These are phyloP conservation scores for Pharmacophagus antenor DNA, from an alignment of 2,888 invertebrate genomes.

Conservation along the genomic window DNA sequence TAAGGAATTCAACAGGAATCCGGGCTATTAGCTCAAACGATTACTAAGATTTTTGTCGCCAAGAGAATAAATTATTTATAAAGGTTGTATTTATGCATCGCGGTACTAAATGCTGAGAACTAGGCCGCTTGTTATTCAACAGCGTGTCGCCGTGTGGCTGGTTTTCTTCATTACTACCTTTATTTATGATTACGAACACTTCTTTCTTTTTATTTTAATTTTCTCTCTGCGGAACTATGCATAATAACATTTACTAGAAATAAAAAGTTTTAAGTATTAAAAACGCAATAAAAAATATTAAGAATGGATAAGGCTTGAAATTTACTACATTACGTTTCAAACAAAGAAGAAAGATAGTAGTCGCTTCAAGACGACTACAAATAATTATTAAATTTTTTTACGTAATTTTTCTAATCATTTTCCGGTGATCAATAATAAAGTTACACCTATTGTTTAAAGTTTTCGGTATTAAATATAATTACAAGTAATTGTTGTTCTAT, in stretches of 20 bases:
- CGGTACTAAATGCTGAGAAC: conserved; percentile 60
- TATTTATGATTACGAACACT: conserved; percentile 6
- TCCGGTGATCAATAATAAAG: too few relatives aligned
- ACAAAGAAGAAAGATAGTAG: background rate
- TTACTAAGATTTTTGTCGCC: background rate
- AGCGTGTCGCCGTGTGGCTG: conserved; percentile 63
- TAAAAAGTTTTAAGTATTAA: background rate
- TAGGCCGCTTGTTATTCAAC: conserved; percentile 68
- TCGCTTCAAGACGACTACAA: background rate
- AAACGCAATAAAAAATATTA: background rate
- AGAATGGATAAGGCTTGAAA: background rate
- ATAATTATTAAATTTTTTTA: too few relatives aligned
- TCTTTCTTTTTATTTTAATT: background rate
- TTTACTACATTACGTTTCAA: background rate
- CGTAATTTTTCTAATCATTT: too few relatives aligned
- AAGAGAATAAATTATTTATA: conserved; percentile 21
- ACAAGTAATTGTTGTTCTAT: too few relatives aligned
- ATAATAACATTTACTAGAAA: background rate
- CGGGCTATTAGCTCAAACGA: conserved; percentile 2
- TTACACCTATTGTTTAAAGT: too few relatives aligned
- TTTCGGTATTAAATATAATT: too few relatives aligned
- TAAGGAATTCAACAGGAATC: background rate
- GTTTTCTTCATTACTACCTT: conserved; percentile 54
- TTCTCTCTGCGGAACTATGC: background rate
- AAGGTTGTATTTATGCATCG: conserved; percentile 48